A percentile compares a stretch with the other conserved stretches of the same genome.
These are phyloP conservation scores for Phylloscopus trochilus DNA, from an alignment of 2,113 vertebrate genomes.

Conservation along the genomic window DNA sequence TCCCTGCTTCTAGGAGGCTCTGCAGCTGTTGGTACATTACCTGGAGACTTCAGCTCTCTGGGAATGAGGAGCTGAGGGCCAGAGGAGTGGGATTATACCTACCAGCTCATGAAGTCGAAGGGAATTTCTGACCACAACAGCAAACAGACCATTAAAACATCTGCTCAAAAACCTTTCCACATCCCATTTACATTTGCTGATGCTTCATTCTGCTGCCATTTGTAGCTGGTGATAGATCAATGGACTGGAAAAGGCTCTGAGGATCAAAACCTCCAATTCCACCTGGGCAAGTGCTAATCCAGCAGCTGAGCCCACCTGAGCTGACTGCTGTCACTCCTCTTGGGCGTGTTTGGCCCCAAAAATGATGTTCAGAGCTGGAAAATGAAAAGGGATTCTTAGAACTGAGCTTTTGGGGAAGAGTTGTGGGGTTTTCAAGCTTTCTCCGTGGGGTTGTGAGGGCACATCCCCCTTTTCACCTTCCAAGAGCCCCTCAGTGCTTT, in stretches of 20 bases:
- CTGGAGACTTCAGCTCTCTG: not conserved
- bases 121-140: not conserved
- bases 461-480: not conserved
- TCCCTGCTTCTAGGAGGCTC: not conserved
- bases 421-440: not conserved
- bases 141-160: conserved; percentile 9
- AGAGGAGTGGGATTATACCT: not conserved
- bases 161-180: not conserved
- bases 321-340: not conserved
- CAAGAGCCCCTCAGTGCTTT: not conserved
- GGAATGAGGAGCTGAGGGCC: not conserved
- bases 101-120: not conserved
- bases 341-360: not conserved
- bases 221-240: not conserved
- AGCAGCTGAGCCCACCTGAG: not conserved
- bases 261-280: not conserved
- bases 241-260: conserved; percentile 1
- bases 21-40: not conserved
- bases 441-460: not conserved
- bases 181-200: conserved; percentile 10
- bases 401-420: not conserved
- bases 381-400: not conserved
- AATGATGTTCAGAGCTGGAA: not conserved
- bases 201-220: conserved; percentile 7
- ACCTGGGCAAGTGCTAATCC: not conserved